Conservation (phyloP, 2,888 invertebrate species). For the Phaedon cochleariae region DNA sequence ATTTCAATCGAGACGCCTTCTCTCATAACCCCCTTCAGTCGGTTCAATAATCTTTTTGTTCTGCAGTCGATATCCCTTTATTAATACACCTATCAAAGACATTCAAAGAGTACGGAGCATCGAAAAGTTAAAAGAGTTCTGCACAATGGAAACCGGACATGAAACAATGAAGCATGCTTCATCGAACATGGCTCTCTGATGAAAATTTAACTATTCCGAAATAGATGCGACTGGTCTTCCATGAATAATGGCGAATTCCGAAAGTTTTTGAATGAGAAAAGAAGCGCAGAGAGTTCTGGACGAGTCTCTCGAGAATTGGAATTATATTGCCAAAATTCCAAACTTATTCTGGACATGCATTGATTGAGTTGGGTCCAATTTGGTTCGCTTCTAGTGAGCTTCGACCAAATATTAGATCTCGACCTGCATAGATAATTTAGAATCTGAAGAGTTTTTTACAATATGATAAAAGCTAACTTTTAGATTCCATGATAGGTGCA, state of each 20-base stretch:
- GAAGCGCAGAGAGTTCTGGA: not conserved
- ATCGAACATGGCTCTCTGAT: slow-evolving; percentile 10
- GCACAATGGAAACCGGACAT: not conserved
- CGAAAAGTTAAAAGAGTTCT: not conserved
- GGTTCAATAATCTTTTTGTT: too few relatives aligned
- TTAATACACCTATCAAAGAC: not conserved
- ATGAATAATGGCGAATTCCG: slow-evolving; percentile 8
- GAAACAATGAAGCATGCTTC: not conserved
- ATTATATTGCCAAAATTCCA: not conserved
- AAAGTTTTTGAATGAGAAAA: slow-evolving; percentile 17
- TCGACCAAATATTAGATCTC: not conserved
- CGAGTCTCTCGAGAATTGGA: not conserved
- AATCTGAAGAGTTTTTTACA: too few relatives aligned
- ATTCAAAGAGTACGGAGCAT: not conserved
- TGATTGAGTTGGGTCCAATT: not conserved
- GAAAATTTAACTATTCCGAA: slow-evolving; percentile 15
- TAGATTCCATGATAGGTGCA: too few relatives aligned
- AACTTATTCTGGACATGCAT: not conserved
- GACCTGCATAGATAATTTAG: not conserved
- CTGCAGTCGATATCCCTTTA: too few relatives aligned
- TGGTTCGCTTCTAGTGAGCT: not conserved
- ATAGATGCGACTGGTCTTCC: slow-evolving; percentile 7
- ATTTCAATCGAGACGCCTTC: too few relatives aligned
- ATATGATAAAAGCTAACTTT: too few relatives aligned
- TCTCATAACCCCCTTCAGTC: too few relatives aligned